These are phyloP conservation scores for Halcyon senegalensis DNA, from an alignment of 2,113 vertebrate genomes.

Conservation along the genomic window DNA sequence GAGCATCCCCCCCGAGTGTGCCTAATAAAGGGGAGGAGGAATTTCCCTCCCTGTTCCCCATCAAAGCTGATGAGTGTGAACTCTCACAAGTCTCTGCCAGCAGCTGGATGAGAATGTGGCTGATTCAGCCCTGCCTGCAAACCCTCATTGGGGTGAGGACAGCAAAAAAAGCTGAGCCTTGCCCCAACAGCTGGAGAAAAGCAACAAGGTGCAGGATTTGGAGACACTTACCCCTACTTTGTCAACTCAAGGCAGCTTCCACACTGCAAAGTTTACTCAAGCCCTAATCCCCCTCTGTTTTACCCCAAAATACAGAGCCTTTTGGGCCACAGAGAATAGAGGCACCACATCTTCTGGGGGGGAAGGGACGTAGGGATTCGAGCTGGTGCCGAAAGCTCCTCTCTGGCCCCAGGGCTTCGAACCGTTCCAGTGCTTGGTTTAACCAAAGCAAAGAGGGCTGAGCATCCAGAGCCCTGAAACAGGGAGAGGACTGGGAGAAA, in stretches of 20 bases:
- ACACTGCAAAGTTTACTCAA: neutral
- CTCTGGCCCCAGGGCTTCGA: neutral
- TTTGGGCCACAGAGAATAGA: neutral
- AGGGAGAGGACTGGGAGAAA: too few relatives aligned
- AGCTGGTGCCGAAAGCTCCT: neutral
- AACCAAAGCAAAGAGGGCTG: neutral
- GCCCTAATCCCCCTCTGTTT: neutral
- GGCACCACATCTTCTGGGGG: neutral
- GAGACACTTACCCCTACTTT: neutral
- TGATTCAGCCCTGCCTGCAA: neutral
- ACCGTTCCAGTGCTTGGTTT: fast-evolving
- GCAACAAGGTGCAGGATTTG: neutral
- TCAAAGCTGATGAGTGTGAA: neutral
- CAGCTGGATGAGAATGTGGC: fast-evolving
- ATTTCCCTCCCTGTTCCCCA: neutral
- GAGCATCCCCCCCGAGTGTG: fast-evolving
- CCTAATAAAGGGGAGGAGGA: neutral
- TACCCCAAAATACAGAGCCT: neutral
- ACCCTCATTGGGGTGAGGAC: fast-evolving
- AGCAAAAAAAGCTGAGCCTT: neutral
- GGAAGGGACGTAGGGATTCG: fast-evolving
- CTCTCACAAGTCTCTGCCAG: neutral
- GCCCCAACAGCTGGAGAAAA: neutral
- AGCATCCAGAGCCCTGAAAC: neutral
- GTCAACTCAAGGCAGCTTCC: fast-evolving